phyloP scores from a whole-genome alignment of 2,113 vertebrate species.

The Nicator chloris region DNA sequence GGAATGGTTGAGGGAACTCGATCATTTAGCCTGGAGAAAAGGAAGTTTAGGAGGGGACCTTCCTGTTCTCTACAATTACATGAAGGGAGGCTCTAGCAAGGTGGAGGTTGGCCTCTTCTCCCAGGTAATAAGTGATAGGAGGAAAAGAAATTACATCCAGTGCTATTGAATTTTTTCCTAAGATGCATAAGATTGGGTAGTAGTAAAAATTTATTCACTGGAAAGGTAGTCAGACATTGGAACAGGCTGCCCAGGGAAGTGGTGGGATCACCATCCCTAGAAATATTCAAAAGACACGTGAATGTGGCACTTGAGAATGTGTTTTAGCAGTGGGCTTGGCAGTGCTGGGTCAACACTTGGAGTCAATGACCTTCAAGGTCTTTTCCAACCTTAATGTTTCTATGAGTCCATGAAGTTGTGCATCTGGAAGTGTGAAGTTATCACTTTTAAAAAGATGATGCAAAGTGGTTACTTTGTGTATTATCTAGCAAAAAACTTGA shows the following conservation, averaged over 20 bases:
- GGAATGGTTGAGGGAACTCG: not conserved
- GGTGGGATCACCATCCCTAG: not conserved
- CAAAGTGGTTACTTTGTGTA: accelerated
- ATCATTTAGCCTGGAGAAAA: not conserved
- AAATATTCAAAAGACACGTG: not conserved
- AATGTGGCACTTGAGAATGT: not conserved
- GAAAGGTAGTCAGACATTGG: not conserved
- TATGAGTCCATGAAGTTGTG: not conserved
- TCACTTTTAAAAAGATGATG: accelerated
- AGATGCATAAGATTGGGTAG: not conserved
- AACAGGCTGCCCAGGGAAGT: not conserved
- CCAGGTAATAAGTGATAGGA: not conserved
- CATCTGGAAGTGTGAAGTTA: accelerated
- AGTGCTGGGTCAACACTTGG: not conserved
- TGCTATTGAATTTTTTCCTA: not conserved
- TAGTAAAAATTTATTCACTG: not conserved
- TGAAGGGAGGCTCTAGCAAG: not conserved
- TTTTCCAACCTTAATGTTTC: accelerated
- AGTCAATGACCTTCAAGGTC: not conserved
- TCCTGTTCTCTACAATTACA: not conserved
- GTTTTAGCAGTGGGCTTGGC: not conserved
- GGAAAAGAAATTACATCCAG: not conserved
- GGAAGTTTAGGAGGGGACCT: not conserved
- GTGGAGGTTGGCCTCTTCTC: not conserved
- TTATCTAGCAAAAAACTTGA: not conserved